These are phyloP conservation scores for Eptesicus fuscus DNA, from an alignment of 2,113 vertebrate genomes.

Conservation along the genomic window DNA sequence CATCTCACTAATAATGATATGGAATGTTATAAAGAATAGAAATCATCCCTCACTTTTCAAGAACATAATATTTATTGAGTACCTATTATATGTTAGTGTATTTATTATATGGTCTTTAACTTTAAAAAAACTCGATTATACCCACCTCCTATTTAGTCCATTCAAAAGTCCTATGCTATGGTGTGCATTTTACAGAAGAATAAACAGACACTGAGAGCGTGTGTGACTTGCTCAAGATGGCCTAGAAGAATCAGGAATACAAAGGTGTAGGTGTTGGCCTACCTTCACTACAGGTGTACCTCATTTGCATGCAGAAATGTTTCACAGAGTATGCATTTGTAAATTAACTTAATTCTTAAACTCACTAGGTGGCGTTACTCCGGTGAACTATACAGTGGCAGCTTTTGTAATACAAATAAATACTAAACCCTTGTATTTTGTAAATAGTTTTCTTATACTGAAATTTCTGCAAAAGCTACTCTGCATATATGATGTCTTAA, in stretches of 20 bases:
- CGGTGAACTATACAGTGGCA: background rate
- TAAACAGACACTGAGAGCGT: background rate
- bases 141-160: background rate
- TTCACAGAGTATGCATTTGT: background rate
- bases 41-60: background rate
- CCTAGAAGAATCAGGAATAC: background rate
- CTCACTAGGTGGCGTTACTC: conserved; percentile 64
- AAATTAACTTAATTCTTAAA: conserved; percentile 32
- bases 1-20: background rate
- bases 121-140: conserved; percentile 24
- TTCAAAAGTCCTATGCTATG: background rate
- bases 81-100: background rate
- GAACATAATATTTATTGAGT: background rate
- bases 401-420: background rate
- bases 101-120: background rate
- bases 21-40: background rate
- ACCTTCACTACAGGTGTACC: background rate
- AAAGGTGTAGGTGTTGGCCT: background rate
- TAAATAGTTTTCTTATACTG: background rate
- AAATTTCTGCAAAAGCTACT: conserved; percentile 37
- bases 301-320: background rate
- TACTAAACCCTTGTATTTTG: background rate
- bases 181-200: background rate
- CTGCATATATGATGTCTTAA: background rate
- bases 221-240: background rate